Conservation (phyloP, 2,888 invertebrate species). For the Drosophila acutilabella region DNA sequence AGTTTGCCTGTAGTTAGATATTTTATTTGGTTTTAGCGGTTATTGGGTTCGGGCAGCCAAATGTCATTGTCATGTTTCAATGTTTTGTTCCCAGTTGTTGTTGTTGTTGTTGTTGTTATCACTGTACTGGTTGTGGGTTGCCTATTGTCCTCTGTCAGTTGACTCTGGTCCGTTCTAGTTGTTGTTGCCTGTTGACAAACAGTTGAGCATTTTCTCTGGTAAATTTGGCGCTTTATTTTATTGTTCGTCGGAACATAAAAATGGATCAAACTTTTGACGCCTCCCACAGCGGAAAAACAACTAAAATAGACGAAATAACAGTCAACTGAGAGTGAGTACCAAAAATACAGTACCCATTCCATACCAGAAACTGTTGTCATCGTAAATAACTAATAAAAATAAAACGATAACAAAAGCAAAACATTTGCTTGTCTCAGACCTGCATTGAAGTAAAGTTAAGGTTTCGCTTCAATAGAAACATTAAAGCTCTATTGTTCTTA, state of each 20-base stretch:
- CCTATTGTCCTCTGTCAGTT: constrained; percentile 1
- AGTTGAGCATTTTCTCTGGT: constrained; percentile 36
- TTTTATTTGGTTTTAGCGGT: constrained; percentile 41
- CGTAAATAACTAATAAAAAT: constrained; percentile 63
- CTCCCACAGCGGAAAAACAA: constrained; percentile 16
- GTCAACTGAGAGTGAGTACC: constrained; percentile 7
- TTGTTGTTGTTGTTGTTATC: constrained; percentile 6
- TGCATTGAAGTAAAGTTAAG: constrained; percentile 3
- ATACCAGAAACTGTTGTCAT: constrained; percentile 49
- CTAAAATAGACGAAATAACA: constrained; percentile 25
- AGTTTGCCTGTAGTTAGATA: constrained; percentile 15
- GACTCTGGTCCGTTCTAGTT: constrained; percentile 22
- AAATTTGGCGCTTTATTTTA: constrained; percentile 56
- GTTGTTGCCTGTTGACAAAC: constrained; percentile 37
- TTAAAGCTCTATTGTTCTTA: constrained; percentile 8
- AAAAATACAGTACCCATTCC: background rate
- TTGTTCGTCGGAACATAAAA: constrained; percentile 56
- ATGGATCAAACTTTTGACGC: constrained; percentile 72
- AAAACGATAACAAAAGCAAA: constrained; percentile 30
- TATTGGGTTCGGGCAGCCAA: constrained; percentile 32
- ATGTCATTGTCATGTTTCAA: constrained; percentile 45
- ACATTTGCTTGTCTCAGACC: constrained; percentile 5
- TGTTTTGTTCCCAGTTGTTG: constrained; percentile 19
- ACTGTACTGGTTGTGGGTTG: constrained; percentile 8
- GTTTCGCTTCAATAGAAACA: background rate